Conservation (phyloP, 2,888 invertebrate genomes). For the Formica aserva region DNA sequence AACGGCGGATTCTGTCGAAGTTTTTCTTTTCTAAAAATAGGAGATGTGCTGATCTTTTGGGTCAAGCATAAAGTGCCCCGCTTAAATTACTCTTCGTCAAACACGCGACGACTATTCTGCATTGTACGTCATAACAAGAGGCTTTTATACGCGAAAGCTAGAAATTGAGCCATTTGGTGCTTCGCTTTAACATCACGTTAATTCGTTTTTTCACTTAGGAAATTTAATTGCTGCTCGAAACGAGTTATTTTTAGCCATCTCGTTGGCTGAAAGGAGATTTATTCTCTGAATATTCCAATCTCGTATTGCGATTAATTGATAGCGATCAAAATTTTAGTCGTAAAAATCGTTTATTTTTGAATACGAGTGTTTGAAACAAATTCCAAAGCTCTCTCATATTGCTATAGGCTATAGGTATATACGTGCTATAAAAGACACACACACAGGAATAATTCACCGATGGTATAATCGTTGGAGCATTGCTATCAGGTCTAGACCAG, state of each 20-base stretch:
- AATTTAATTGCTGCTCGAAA: slow-evolving; percentile 43
- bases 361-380: background rate
- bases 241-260: slow-evolving; percentile 24
- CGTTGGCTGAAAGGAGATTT: background rate
- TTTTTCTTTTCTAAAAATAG: slow-evolving; percentile 34
- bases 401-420: background rate
- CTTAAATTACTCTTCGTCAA: slow-evolving; percentile 35
- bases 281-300: background rate
- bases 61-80: slow-evolving; percentile 18
- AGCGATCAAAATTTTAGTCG: background rate
- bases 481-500: slow-evolving; percentile 37
- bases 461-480: slow-evolving; percentile 15
- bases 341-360: background rate
- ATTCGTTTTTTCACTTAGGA: slow-evolving; percentile 35
- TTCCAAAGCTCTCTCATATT: background rate
- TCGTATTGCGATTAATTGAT: background rate
- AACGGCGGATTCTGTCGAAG: slow-evolving; percentile 25
- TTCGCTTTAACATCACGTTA: background rate
- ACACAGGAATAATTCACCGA: background rate
- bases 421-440: background rate
- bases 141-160: slow-evolving; percentile 19
- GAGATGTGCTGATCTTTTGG: slow-evolving; percentile 38
- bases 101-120: background rate
- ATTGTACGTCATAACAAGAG: slow-evolving; percentile 12
- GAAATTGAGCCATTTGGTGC: slow-evolving; percentile 32